Base-by-base conservation (phyloP, 2,888 invertebrate genomes). In the Nymphalis polychloros region DNA sequence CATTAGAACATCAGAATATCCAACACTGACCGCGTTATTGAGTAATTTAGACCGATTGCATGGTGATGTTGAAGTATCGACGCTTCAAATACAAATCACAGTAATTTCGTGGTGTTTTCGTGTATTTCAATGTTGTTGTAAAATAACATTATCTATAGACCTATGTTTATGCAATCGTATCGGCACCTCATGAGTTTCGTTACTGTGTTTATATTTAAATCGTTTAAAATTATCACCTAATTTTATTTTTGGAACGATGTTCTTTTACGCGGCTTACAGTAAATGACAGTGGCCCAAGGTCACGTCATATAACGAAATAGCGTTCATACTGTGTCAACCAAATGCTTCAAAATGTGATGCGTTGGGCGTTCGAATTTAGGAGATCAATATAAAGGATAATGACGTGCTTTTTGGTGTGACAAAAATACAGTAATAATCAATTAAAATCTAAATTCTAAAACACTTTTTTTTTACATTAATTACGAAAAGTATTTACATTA, bases 111-210 rank as follows among this genome's bases (percentile, higher is more conserved):
- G 79, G 76, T 77, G 82, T 64, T 31, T 31, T 31, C 27, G 27
- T 64, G 63, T 85, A 85, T 87, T 87, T 88, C 85, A 85, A 85
- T 83, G 84, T 87, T 89, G 89, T 88, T 89, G 86, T 88, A 76
- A 88, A 89, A 90, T 90, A 89, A 88, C 76, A 81, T 68, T 76
- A 76, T 78, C 68, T 68, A 59, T 69, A 57, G 62, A 59, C 46
- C 50, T 35, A 57, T 47, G 52, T 57, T 67, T 70, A 64, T 63
- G 59, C 57, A 47, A 70, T 64, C 52, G 46, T 19, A 49, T 19
- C 27, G 35, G 67, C 27, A 50, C 55, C 41, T 59, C 41, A 10
- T 55, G 35, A 46, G 17, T 41, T 57, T 59, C 59, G 59, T 55
- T 16, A 57, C 57, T 31, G 53, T 27, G 13, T 41, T 41, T 41